Evolutionary conservation across 1,140 invertebrate species (phyloP), one percentile per base, ranked within the genome.

Genomic region (Zophobas atratus): DNA sequence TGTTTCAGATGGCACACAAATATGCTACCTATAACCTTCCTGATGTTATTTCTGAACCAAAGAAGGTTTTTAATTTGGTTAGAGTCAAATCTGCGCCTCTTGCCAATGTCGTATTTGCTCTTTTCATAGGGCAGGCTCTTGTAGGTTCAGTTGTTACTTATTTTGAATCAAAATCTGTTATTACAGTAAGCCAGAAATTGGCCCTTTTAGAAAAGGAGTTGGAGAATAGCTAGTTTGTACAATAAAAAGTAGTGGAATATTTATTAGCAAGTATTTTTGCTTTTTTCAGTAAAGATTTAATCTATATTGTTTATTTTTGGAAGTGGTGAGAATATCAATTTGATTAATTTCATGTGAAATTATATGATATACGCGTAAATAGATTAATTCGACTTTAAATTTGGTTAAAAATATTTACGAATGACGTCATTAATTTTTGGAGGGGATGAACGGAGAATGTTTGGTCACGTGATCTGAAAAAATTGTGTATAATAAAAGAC

Each of bases 1-100:
- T 74, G 55, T 85, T 84, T 72, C 72, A 86, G 88, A 84, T 88
- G 75, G 88, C 88, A 39, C 82, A 86, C 38, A 81, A 86, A 46
- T 88, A 87, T 81, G 85, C 81, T 39, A 89, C 88, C 1, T 88
- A 87, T 55, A 81, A 88, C n/a, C 49, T 89, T 39, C 88, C 88
- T 2, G 86, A 86, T 6, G 75, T 88, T 38, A 85, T 83, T 1
- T 84, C 87, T 41, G 84, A 84, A 63, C 88, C 88, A 1, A 76
- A 75, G 5, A 86, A 87, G 78, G 84, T 87, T 1, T 83, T 89
- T 33, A 79, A 84, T 75, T 70, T 88, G 6, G 81, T 85, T 77
- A 67, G 78, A n/a, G 87, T 86, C 78, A 77, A 87, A 2, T 86
- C 87, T 0, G 83, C 81, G 39, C 87, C 87, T 1, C 84, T 88